phyloP scores from a whole-genome alignment of 2,113 vertebrate genomes.

The Petrocephalus microphthalmus region DNA sequence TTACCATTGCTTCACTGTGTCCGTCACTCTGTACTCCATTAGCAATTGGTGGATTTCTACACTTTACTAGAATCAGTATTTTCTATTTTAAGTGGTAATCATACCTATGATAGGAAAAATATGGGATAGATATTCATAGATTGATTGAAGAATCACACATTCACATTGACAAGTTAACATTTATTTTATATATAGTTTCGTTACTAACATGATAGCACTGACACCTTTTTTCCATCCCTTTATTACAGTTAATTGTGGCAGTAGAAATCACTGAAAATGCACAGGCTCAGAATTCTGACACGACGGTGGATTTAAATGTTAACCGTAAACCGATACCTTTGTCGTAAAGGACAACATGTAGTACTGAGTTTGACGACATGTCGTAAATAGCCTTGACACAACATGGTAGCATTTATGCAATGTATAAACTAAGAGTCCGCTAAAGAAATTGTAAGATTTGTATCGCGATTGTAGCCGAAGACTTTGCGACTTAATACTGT shows the following conservation, averaged over 20 bases:
- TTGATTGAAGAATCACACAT: neutral
- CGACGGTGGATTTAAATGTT: neutral
- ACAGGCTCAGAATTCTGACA: neutral
- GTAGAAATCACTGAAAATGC: neutral
- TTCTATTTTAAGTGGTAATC: neutral
- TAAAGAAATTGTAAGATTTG: neutral
- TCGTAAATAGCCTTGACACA: neutral
- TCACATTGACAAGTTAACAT: neutral
- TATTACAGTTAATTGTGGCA: neutral
- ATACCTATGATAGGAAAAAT: neutral
- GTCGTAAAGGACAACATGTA: conserved; percentile 30
- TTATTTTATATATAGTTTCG: neutral
- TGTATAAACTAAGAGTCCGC: neutral
- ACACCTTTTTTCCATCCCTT: neutral
- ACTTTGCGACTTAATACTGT: neutral
- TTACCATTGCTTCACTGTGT: neutral
- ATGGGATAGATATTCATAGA: neutral
- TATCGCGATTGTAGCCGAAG: neutral
- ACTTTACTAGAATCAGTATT: neutral
- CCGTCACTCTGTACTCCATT: neutral
- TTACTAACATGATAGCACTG: neutral
- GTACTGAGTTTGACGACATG: neutral
- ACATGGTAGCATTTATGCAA: neutral
- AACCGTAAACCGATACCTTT: conserved; percentile 32
- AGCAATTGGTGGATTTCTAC: neutral